Conservation (phyloP, 2,888 invertebrate genomes). For the Hirtodrosophila alboralis region DNA sequence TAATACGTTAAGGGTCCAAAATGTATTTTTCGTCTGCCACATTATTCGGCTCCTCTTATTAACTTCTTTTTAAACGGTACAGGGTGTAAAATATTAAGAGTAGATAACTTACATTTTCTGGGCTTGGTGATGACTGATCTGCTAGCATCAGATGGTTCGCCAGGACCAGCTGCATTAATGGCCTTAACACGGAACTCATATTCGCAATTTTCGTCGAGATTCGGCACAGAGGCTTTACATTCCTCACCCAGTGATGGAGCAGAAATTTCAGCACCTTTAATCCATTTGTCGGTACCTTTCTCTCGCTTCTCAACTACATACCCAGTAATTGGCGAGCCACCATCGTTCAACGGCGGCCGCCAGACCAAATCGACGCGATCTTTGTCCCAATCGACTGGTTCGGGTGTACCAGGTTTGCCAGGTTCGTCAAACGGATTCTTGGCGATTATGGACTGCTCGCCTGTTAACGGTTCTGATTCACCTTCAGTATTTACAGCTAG, state of each 20-base stretch:
- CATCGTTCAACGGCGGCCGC: constrained; percentile 94
- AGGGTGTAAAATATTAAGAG: not conserved
- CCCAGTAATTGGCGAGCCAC: constrained; percentile 95
- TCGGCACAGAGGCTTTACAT: constrained; percentile 92
- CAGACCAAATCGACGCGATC: constrained; percentile 97
- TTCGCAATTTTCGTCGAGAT: constrained; percentile 95
- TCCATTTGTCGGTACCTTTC: constrained; percentile 94
- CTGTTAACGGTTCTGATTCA: constrained; percentile 96
- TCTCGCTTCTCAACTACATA: constrained; percentile 97
- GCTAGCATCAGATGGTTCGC: constrained; percentile 94
- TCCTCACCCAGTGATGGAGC: constrained; percentile 85
- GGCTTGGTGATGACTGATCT: constrained; percentile 94
- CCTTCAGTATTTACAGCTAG: constrained; percentile 98
- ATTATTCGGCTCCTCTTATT: too few relatives aligned
- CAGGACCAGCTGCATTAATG: constrained; percentile 96
- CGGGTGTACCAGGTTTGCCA: constrained; percentile 94
- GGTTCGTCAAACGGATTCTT: constrained; percentile 99
- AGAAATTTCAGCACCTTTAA: constrained; percentile 93
- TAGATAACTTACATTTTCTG: constrained; percentile 84
- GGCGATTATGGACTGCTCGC: constrained; percentile 95
- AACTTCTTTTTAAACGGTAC: too few relatives aligned
- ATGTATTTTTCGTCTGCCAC: too few relatives aligned
- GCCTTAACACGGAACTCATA: constrained; percentile 97
- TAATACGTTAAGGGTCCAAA: too few relatives aligned
- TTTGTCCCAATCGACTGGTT: constrained; percentile 97